These are phyloP conservation scores for Eurystomus gularis DNA, from an alignment of 2,113 vertebrate species.

Conservation along the genomic window DNA sequence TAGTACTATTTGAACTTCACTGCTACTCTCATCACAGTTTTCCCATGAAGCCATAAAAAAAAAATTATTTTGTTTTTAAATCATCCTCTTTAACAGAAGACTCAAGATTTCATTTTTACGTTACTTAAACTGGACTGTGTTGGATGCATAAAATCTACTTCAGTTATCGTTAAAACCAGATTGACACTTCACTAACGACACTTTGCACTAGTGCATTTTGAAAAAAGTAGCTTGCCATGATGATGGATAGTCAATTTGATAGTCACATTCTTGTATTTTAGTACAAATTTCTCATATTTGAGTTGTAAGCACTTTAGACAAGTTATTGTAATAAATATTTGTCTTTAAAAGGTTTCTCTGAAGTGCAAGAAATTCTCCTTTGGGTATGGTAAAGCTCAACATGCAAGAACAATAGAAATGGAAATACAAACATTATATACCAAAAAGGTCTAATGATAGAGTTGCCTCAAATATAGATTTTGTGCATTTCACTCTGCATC, in stretches of 20 bases:
- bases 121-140: not conserved
- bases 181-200: not conserved
- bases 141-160: not conserved
- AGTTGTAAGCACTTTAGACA: constrained; percentile 3
- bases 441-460: constrained; percentile 25
- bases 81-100: not conserved
- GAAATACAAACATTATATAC: constrained; percentile 44
- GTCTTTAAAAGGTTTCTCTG: constrained; percentile 35
- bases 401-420: constrained; percentile 54
- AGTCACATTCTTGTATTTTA: not conserved
- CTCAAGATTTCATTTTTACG: not conserved
- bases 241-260: not conserved
- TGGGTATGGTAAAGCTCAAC: constrained; percentile 23
- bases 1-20: not conserved
- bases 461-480: constrained; percentile 38
- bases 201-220: not conserved
- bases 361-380: constrained; percentile 27
- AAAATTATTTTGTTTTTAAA: not conserved
- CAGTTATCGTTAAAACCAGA: not conserved
- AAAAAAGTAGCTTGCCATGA: not conserved
- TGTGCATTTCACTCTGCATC: not conserved
- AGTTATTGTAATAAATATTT: not conserved
- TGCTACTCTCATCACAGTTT: constrained; percentile 20
- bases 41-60: not conserved
- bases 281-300: not conserved